These are phyloP conservation scores for Proterorhinus semilunaris DNA, from an alignment of 2,113 vertebrate species.

Conservation along the genomic window DNA sequence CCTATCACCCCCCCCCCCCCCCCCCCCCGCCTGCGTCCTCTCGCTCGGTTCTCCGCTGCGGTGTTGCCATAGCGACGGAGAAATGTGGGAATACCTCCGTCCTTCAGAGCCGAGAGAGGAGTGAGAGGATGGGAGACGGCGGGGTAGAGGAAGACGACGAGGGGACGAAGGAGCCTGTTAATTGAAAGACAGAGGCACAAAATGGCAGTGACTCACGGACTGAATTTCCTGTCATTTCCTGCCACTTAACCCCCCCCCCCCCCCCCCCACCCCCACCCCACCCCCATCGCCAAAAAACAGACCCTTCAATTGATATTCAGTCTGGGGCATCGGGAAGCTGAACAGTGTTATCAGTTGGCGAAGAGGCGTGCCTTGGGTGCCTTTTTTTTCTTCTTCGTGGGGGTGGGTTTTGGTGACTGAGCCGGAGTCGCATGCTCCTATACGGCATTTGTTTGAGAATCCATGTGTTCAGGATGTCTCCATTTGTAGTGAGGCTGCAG, in stretches of 20 bases:
- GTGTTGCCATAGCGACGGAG: slow-evolving; percentile 81
- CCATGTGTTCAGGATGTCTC: slow-evolving; percentile 76
- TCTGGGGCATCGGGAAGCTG: slow-evolving; percentile 38
- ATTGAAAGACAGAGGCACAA: slow-evolving; percentile 56
- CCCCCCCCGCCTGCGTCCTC: slow-evolving; percentile 54
- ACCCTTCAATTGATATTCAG: slow-evolving; percentile 62
- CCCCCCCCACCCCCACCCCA: slow-evolving; percentile 24
- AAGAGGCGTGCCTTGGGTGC: neutral
- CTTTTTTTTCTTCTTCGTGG: slow-evolving; percentile 1
- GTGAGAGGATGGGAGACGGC: slow-evolving; percentile 20
- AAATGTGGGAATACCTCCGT: slow-evolving; percentile 84
- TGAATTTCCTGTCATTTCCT: slow-evolving; percentile 60
- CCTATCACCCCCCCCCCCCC: slow-evolving; percentile 13
- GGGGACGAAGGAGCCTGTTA: slow-evolving; percentile 50
- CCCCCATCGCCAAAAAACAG: slow-evolving; percentile 13
- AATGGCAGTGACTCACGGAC: slow-evolving; percentile 42
- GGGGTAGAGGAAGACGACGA: slow-evolving; percentile 37
- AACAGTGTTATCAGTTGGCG: slow-evolving; percentile 9
- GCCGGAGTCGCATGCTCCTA: slow-evolving; percentile 54
- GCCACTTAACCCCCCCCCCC: slow-evolving; percentile 54
- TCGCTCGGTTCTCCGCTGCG: slow-evolving; percentile 73
- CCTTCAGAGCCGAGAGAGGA: slow-evolving; percentile 68
- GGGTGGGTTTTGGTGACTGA: slow-evolving; percentile 30
- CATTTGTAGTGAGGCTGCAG: slow-evolving; percentile 80
- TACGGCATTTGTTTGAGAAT: slow-evolving; percentile 67